Evolutionary conservation across 1,140 invertebrate genomes (phyloP).

Genomic region (Cepaea nemoralis): DNA sequence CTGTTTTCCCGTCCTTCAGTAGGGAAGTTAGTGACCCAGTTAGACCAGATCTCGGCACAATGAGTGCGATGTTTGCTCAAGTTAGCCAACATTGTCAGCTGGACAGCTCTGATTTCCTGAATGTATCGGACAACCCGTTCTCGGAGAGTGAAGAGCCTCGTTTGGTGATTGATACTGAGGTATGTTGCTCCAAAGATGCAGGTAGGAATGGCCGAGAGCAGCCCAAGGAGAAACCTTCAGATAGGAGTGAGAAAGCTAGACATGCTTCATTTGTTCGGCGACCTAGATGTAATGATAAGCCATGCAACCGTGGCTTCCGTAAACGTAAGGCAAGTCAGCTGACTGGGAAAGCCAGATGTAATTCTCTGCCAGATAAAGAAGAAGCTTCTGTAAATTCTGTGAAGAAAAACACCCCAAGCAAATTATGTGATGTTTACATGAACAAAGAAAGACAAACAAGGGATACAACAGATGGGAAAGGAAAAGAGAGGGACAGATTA

Average conservation of each 20-base stretch:
- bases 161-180: conserved; percentile 15
- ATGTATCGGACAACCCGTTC: background rate
- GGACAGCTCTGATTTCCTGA: background rate
- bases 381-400: too few relatives aligned
- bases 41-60: background rate
- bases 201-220: background rate
- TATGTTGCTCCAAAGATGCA: background rate
- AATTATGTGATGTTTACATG: too few relatives aligned
- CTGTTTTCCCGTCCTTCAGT: conserved; percentile 21
- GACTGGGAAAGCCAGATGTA: too few relatives aligned
- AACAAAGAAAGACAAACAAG: too few relatives aligned
- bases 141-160: conserved; percentile 19
- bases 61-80: conserved; percentile 13
- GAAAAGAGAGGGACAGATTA: too few relatives aligned
- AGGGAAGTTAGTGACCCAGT: background rate
- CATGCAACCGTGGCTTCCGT: too few relatives aligned
- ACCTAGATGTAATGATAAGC: conserved; percentile 19
- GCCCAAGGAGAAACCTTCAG: background rate
- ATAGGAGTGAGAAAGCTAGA: too few relatives aligned
- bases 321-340: too few relatives aligned
- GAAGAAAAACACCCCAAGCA: too few relatives aligned
- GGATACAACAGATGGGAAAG: too few relatives aligned
- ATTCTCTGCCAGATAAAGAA: too few relatives aligned
- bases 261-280: too few relatives aligned
- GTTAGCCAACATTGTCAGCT: conserved; percentile 17